Evolutionary conservation across 2,113 vertebrate genomes (phyloP), one percentile per base, ranked within the genome.

Genomic region (Silurus asotus): DNA sequence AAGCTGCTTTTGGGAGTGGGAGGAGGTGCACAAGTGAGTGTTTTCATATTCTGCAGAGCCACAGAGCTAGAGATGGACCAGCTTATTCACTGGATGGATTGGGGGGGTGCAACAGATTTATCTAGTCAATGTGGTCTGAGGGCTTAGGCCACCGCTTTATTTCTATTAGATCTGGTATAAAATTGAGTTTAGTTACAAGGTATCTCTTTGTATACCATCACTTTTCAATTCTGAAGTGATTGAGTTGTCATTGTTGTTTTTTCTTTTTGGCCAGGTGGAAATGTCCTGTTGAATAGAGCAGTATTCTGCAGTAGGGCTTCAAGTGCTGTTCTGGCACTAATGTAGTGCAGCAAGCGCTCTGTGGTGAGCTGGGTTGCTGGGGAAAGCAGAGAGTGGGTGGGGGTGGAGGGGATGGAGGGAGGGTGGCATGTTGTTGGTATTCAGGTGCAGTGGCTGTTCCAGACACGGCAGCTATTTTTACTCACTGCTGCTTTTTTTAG

Each of bases 391-490:
- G 67, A 58, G 72, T 84, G 82, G 64, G 48, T 84, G 9, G 87
- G 90, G 89, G 88, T 93, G 93, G 91, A 92, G 91, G 84, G 70
- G 61, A 83, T 75, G 74, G 28, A 76, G 84, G 88, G 83, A 83
- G 89, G 86, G 89, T 90, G 86, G 90, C 92, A 94, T 92, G 88
- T 92, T 92, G 95, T 98, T 98, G 96, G 95, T 98, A 98, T 98
- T 98, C 97, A 92, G 94, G 95, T 95, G 94, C 94, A 94, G 95
- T 95, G 93, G 96, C 95, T 92, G 94, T 95, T 94, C 94, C 96
- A 98, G 97, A 98, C 96, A 94, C 96, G 94, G 96, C 96, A 97
- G 96, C 96, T 97, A 97, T 98, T 99, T 98, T 98, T 98, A 97
- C 89, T 93, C 92, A 90, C 90, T 88, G 90, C 91, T 93, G 92